Evolutionary conservation across 2,888 invertebrate genomes (phyloP), one percentile per base, ranked within the genome.

Genomic region (Adela reaumurella): DNA sequence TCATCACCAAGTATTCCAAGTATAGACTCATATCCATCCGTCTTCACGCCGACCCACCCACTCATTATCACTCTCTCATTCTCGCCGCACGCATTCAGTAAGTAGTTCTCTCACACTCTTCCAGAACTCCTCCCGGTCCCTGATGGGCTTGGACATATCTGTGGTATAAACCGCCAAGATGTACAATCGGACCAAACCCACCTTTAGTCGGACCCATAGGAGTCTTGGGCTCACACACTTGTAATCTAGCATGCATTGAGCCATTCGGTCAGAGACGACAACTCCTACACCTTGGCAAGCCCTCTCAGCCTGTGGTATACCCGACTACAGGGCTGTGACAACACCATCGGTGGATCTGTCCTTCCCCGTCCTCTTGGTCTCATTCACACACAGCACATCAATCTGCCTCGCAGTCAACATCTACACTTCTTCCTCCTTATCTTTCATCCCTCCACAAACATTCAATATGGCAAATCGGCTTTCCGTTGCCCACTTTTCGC

Each of bases 391-490:
- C 17, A 42, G 42, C 42, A 42, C 42, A 42, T 42, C 42, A n/a
- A 42, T 16, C 17, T 17, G n/a, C 17, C 17, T 42, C 42, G n/a
- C 42, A 16, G 4, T 17, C 42, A 42, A 8, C n/a, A 42, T 42
- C n/a, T 42, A n/a, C n/a, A 42, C 17, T 17, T 16, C 42, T 6
- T 42, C 42, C n/a, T 42, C 17, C 42, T 16, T 42, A 45, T 16
- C 45, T 45, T 45, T n/a, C 45, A 45, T 19, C 19, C 45, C 45
- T 45, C 45, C 45, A 20, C 45, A 20, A 45, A 45, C 45, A 45
- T 45, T 45, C 45, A 10, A 45, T 24, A 10, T 19, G 24, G 45
- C 45, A 45, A 45, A 19, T 19, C 19, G 45, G 20, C 45, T 19
- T 45, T 45, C 20, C 45, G 19, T 45, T 14, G 24, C 20, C 45